Evolutionary conservation across 2,888 invertebrate species (phyloP).

Genomic region (Bembecia ichneumoniformis): DNA sequence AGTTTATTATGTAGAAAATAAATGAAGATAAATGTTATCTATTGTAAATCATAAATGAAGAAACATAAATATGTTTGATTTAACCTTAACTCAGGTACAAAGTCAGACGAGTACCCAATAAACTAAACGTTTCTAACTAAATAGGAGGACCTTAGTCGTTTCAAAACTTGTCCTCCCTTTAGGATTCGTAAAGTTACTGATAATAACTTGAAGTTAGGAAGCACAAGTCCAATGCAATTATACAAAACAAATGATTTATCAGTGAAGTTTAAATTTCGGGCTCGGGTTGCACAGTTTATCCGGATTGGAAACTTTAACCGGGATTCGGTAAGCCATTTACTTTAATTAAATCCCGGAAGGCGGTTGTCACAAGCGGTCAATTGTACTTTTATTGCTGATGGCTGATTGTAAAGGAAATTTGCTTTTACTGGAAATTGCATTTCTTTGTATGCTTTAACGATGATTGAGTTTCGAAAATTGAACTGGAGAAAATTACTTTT

Average conservation of each 20-base stretch:
- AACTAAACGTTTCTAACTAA: too few species aligned
- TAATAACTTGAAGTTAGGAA: background rate
- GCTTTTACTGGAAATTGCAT: background rate
- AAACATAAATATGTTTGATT: too few species aligned
- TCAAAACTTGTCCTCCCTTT: background rate
- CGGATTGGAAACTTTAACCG: constrained; percentile 31
- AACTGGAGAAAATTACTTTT: background rate
- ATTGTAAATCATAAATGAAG: too few species aligned
- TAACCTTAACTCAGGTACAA: too few species aligned
- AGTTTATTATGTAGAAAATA: too few species aligned
- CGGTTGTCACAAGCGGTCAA: constrained; percentile 19
- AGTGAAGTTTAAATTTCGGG: constrained; percentile 20
- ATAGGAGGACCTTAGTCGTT: background rate
- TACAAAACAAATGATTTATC: constrained; percentile 18
- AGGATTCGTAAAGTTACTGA: background rate
- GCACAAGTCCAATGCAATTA: constrained; percentile 8
- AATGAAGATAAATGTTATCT: too few species aligned
- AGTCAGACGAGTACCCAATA: too few species aligned
- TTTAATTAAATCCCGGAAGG: constrained; percentile 30
- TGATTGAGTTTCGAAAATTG: background rate
- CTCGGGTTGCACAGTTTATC: constrained; percentile 19
- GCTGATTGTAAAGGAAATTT: constrained; percentile 7
- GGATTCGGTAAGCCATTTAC: constrained; percentile 30
- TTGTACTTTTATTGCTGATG: constrained; percentile 17
- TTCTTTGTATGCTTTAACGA: background rate